A percentile compares a stretch with the other conserved stretches of the same genome.
Evolutionary conservation across 2,797 vertebrate genomes (phyloP).

Genomic region (Garrulus glandarius): DNA sequence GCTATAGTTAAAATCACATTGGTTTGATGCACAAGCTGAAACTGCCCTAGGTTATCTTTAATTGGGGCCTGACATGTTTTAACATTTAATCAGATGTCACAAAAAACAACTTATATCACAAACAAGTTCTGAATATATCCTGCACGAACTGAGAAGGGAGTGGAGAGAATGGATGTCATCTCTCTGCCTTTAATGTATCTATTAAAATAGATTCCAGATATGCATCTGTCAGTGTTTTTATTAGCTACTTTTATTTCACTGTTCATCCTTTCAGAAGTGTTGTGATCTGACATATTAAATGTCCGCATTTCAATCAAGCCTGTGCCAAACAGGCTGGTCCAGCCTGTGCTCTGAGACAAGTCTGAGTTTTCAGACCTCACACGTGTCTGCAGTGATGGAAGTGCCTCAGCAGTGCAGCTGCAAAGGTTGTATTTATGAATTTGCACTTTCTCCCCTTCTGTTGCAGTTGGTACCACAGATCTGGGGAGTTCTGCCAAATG

Average conservation of each 20-base stretch:
- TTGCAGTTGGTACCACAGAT: neutral
- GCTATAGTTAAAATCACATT: neutral
- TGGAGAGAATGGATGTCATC: neutral
- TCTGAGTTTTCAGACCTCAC: neutral
- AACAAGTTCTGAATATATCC: neutral
- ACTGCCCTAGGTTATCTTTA: slow-evolving; percentile 23
- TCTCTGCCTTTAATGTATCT: neutral
- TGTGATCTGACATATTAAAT: neutral
- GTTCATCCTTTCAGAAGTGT: neutral
- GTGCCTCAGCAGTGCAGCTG: neutral
- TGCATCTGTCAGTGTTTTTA: neutral
- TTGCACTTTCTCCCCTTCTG: neutral
- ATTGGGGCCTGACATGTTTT: neutral
- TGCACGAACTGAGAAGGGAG: neutral
- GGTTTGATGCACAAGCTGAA: slow-evolving; percentile 10
- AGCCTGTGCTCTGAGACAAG: neutral
- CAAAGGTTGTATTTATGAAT: neutral
- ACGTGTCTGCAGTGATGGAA: neutral
- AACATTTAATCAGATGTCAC: neutral
- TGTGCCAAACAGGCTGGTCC: neutral
- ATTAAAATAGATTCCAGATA: neutral
- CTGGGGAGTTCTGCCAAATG: neutral
- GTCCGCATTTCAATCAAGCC: neutral
- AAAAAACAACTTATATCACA: slow-evolving; percentile 1
- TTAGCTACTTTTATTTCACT: neutral